Conservation (phyloP, 2,113 vertebrate species). For the Chloropsis hardwickii region DNA sequence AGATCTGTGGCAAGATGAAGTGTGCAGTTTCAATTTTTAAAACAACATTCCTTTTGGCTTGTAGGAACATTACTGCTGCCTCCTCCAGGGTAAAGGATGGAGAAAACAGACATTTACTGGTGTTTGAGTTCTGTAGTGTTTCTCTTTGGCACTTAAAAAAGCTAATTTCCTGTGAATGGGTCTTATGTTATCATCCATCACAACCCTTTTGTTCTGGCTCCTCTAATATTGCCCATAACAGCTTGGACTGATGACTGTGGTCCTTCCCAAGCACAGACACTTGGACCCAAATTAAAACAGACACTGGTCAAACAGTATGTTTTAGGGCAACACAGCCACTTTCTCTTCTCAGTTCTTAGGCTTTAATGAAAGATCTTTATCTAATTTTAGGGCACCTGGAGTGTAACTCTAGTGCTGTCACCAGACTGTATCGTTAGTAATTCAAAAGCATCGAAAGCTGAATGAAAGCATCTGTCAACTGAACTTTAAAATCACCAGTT, state of each 20-base stretch:
- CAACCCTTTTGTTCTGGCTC: neutral
- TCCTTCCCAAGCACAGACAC: neutral
- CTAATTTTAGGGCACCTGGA: neutral
- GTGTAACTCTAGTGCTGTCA: neutral
- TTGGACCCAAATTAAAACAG: neutral
- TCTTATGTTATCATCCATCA: conserved; percentile 5
- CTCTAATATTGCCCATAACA: conserved; percentile 12
- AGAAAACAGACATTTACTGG: neutral
- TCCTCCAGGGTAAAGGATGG: neutral
- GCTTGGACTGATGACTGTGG: neutral
- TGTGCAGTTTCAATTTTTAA: neutral
- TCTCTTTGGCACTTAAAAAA: conserved; percentile 21
- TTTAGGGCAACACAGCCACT: neutral
- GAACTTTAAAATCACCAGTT: neutral
- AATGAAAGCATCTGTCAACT: neutral
- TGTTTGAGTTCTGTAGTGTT: neutral
- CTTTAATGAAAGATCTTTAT: neutral
- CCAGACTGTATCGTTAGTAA: neutral
- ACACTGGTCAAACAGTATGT: neutral
- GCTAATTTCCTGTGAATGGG: conserved; percentile 34
- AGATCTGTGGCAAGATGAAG: neutral
- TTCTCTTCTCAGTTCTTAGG: neutral
- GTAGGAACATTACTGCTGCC: neutral
- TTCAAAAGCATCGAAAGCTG: neutral
- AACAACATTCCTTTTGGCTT: conserved; percentile 10